These are phyloP conservation scores for Meles meles DNA, from an alignment of 2,113 vertebrate species.

Conservation along the genomic window DNA sequence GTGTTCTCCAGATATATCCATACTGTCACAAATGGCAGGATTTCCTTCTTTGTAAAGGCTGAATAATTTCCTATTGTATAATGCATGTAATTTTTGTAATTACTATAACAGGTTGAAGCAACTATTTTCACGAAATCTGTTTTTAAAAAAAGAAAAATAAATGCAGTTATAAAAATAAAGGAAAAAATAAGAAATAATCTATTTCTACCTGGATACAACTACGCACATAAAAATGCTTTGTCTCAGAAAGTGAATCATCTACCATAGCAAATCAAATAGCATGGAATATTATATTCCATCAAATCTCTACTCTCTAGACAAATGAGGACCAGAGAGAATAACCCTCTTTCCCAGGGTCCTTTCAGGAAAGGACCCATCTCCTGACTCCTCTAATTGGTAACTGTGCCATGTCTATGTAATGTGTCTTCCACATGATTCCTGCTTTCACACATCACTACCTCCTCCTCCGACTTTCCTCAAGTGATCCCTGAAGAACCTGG, in stretches of 20 bases:
- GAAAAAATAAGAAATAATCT: neutral
- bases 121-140: neutral
- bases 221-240: neutral
- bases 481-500: neutral
- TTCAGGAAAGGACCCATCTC: too few relatives aligned
- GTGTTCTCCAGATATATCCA: neutral
- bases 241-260: neutral
- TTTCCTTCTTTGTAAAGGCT: neutral
- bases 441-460: neutral
- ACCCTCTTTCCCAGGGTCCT: neutral
- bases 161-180: neutral
- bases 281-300: neutral
- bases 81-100: neutral
- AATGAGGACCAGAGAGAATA: neutral
- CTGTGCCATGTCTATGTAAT: neutral
- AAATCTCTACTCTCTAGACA: neutral
- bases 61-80: neutral
- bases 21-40: neutral
- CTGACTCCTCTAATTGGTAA: neutral
- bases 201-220: neutral
- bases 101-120: neutral
- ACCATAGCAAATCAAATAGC: neutral
- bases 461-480: neutral
- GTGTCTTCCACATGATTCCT: neutral
- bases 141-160: neutral